A percentile compares a stretch with the other conserved stretches of the same genome.
Evolutionary conservation across 2,888 invertebrate genomes (phyloP).

Genomic region (Rapana venosa): DNA sequence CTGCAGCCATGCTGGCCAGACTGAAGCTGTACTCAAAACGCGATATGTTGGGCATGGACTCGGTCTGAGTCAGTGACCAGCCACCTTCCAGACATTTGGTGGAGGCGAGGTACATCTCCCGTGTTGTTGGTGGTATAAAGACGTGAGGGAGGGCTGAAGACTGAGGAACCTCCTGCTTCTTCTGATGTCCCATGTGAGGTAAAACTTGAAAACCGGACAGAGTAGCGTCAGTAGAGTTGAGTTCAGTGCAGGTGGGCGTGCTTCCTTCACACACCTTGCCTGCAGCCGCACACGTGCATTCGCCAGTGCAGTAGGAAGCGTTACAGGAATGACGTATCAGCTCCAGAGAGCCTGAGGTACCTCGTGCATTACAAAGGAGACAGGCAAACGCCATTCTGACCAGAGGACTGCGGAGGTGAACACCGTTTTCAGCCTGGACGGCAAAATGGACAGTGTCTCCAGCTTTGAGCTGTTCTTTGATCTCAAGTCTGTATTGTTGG

Average conservation of each 20-base stretch:
- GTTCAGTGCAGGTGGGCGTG: background rate
- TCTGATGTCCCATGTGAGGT: background rate
- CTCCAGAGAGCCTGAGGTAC: slow-evolving; percentile 38
- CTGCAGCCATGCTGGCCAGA: slow-evolving; percentile 43
- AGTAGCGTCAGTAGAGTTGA: background rate
- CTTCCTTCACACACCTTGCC: slow-evolving; percentile 49
- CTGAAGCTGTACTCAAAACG: slow-evolving; percentile 60
- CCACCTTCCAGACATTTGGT: slow-evolving; percentile 50
- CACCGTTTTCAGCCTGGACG: slow-evolving; percentile 55
- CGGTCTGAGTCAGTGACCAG: slow-evolving; percentile 42
- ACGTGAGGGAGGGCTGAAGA: background rate
- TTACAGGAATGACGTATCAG: slow-evolving; percentile 53
- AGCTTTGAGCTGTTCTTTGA: background rate
- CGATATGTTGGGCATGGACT: slow-evolving; percentile 26
- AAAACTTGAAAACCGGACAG: background rate
- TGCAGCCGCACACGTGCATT: slow-evolving; percentile 53
- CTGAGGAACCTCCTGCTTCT: background rate
- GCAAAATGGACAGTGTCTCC: slow-evolving; percentile 44
- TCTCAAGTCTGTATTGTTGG: background rate
- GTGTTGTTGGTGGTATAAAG: background rate
- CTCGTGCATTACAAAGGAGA: background rate
- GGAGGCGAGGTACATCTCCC: slow-evolving; percentile 34
- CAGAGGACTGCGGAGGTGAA: slow-evolving; percentile 39
- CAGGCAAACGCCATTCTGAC: slow-evolving; percentile 28
- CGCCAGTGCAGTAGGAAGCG: slow-evolving; percentile 50